A percentile compares a stretch with the other conserved stretches of the same genome.
These are phyloP conservation scores for Oxyteleia sp. DNA, from an alignment of 2,888 invertebrate genomes.

Conservation along the genomic window DNA sequence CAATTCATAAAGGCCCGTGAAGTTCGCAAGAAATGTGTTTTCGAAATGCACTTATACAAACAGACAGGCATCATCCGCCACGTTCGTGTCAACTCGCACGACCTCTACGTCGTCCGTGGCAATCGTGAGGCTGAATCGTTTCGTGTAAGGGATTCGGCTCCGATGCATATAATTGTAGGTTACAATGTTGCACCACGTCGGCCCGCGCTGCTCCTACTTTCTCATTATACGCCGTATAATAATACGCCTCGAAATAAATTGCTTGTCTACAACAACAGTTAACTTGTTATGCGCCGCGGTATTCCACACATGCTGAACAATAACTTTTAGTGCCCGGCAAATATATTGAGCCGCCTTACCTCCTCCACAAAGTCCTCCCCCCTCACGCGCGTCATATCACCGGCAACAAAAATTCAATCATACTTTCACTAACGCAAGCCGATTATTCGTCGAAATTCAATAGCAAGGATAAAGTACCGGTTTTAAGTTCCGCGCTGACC, in stretches of 20 bases:
- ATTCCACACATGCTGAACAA: slow-evolving; percentile 51
- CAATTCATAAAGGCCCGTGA: too few relatives aligned
- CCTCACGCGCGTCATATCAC: slow-evolving; percentile 21
- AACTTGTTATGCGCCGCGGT: slow-evolving; percentile 51
- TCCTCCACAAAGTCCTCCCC: too few relatives aligned
- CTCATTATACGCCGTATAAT: slow-evolving; percentile 54
- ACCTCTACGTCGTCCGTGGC: background rate
- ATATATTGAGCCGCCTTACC: slow-evolving; percentile 46
- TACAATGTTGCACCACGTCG: slow-evolving; percentile 50
- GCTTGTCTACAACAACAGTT: slow-evolving; percentile 62
- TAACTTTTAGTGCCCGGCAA: slow-evolving; percentile 40
- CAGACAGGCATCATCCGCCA: too few relatives aligned
- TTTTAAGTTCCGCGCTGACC: slow-evolving; percentile 64
- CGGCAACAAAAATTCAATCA: slow-evolving; percentile 65
- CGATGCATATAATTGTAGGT: slow-evolving; percentile 57
- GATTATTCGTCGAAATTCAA: slow-evolving; percentile 68
- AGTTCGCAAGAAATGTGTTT: too few relatives aligned
- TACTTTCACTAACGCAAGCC: slow-evolving; percentile 65
- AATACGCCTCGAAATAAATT: slow-evolving; percentile 62
- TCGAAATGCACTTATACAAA: too few relatives aligned
- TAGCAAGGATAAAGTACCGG: slow-evolving; percentile 74
- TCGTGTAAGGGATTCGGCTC: slow-evolving; percentile 33
- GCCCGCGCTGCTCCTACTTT: slow-evolving; percentile 48
- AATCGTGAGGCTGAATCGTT: slow-evolving; percentile 4
- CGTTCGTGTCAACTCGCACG: background rate